Evolutionary conservation across 2,888 invertebrate species (phyloP), one percentile per base, ranked within the genome.

Genomic region (Chironomus riparius): DNA sequence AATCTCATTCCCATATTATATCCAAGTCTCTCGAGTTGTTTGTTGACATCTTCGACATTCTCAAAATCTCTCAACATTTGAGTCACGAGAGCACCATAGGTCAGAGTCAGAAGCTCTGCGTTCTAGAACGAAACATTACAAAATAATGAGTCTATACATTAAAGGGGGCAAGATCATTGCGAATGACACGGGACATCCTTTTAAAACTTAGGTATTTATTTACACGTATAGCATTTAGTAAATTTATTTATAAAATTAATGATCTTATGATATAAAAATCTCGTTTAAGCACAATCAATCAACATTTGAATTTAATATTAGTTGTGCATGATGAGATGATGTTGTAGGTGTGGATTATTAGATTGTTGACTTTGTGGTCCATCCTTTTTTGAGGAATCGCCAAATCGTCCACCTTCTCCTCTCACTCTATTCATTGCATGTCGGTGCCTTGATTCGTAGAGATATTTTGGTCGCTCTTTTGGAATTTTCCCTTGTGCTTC

Each of bases 1-100:
- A 99, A 85, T 68, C 99, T 88, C 74, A 98, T 92, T 12, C 99
- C 99, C 90, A 99, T 99, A 82, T 98, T 99, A 83, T 98, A 99
- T 4, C 99, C 99, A 85, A 96, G 92, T 81, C 95, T 86, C 81
- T 97, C 97, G 77, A 98, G 85, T 81, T 99, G 98, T 81, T 97
- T 96, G 83, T 98, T 99, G 0, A 99, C 98, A 86, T 98, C 98
- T 56, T 98, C 98, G 4, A 95, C 91, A 84, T 94, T 96, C 82
- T 99, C 98, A 80, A 93, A 92, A 83, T 99, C 99, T 83, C 96
- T 95, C 21, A 99, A 85, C 87, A 99, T 91, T 86, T 99, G 98
- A 2, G 97, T 93, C 0, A 99, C 98, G 77, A 99, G 86, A 3
- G 98, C 95, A 62, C 99, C 99, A 85, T 99, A 99, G 0, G 99